phyloP scores from a whole-genome alignment of 2,888 invertebrate genomes.

The Beris chalybata region DNA sequence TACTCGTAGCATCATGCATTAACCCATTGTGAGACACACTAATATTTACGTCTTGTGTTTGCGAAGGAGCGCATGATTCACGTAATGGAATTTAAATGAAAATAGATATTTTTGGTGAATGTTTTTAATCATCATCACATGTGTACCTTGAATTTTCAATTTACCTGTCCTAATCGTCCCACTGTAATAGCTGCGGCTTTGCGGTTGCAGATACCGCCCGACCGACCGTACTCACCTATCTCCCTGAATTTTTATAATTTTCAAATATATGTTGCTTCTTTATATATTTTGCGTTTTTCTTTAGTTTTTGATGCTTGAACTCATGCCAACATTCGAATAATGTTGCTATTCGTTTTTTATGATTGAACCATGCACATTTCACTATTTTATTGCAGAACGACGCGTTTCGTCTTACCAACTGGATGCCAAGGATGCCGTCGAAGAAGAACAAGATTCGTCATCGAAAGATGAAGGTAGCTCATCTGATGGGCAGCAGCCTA shows the following conservation, averaged over 20 bases:
- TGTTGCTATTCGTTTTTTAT: too few relatives aligned
- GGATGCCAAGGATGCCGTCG: conserved; percentile 1
- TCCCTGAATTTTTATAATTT: not conserved
- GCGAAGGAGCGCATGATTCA: conserved; percentile 11
- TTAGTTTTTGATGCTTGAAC: too few relatives aligned
- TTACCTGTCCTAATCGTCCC: too few relatives aligned
- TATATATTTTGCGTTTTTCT: not conserved
- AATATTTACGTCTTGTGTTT: not conserved
- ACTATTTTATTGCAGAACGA: conserved; percentile 46
- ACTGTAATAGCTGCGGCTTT: too few relatives aligned
- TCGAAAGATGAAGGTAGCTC: conserved; percentile 52
- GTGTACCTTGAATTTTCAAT: too few relatives aligned
- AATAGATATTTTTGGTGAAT: not conserved
- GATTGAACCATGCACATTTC: not conserved
- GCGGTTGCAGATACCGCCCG: too few relatives aligned
- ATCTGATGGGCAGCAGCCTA: conserved; percentile 48
- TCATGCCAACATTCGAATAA: too few relatives aligned
- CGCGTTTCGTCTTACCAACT: conserved; percentile 54
- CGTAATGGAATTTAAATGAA: not conserved
- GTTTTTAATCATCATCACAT: too few relatives aligned
- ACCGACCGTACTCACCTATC: too few relatives aligned
- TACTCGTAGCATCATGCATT: not conserved
- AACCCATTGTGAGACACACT: too few relatives aligned
- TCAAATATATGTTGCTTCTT: not conserved
- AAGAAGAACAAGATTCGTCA: conserved; percentile 50